Percentiles rank a stretch among this genome's conserved stretches.
These are phyloP conservation scores for Bufo gargarizans DNA, from an alignment of 2,113 vertebrate species.

Conservation along the genomic window DNA sequence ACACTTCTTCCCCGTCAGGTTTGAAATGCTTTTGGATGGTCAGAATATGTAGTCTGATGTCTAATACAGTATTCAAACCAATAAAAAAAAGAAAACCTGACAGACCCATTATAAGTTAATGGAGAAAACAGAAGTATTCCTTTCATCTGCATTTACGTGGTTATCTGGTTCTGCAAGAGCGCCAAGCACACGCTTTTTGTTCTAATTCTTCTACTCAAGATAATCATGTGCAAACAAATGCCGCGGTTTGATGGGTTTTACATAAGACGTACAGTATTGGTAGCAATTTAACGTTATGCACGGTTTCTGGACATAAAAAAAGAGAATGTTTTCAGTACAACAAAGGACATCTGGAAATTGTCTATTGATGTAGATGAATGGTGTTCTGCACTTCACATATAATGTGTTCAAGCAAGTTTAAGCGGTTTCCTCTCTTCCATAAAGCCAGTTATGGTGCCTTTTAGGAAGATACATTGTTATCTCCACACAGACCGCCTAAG, in stretches of 20 bases:
- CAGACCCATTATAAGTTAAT: not conserved
- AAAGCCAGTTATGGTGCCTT: not conserved
- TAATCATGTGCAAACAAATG: slow-evolving; percentile 5
- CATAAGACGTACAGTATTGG: not conserved
- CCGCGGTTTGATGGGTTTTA: not conserved
- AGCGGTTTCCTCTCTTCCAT: not conserved
- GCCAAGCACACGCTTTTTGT: not conserved
- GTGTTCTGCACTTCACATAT: not conserved
- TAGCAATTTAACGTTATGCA: not conserved
- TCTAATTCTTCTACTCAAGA: not conserved
- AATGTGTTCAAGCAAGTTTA: not conserved
- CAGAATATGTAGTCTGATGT: too few relatives aligned
- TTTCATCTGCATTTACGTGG: not conserved
- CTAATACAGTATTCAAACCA: too few relatives aligned
- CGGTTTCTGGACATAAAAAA: not conserved
- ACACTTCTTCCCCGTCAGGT: too few relatives aligned
- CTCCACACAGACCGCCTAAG: not conserved
- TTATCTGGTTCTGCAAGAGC: not conserved
- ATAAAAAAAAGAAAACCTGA: not conserved
- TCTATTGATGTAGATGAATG: not conserved
- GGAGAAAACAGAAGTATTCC: not conserved
- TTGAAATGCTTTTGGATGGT: too few relatives aligned
- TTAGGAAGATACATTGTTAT: not conserved
- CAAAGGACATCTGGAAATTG: not conserved
- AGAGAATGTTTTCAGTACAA: not conserved